These are phyloP conservation scores for Megalops cyprinoides DNA, from an alignment of 2,797 vertebrate species.

Conservation along the genomic window DNA sequence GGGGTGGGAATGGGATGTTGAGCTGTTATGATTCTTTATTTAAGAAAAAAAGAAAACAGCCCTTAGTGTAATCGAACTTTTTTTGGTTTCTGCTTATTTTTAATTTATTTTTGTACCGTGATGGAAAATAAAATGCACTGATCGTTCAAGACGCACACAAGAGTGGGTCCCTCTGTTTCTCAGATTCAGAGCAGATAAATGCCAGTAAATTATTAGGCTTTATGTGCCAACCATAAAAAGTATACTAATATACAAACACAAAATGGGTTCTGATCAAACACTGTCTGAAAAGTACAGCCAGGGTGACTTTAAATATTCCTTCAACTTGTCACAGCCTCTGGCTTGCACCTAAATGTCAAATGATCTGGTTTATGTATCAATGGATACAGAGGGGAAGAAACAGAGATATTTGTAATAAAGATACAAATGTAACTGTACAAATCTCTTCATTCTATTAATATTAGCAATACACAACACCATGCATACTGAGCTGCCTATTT, in stretches of 20 bases:
- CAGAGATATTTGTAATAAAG: too few species aligned
- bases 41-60: conserved; percentile 58
- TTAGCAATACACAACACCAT: too few species aligned
- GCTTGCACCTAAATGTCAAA: too few species aligned
- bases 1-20: conserved; percentile 46
- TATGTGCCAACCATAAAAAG: conserved; percentile 15
- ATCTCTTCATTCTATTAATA: not conserved
- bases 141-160: conserved; percentile 76
- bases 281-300: too few species aligned
- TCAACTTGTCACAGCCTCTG: too few species aligned
- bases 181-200: not conserved
- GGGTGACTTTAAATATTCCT: too few species aligned
- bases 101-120: conserved; percentile 99
- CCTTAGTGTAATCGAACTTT: conserved; percentile 74
- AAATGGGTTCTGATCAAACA: not conserved
- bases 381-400: too few species aligned
- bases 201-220: not conserved
- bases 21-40: conserved; percentile 59
- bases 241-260: not conserved
- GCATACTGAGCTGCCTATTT: too few species aligned
- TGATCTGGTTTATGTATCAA: too few species aligned
- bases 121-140: conserved; percentile 98
- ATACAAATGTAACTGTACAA: too few species aligned
- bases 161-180: conserved; percentile 46
- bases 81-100: conserved; percentile 87